Evolutionary conservation across 2,113 vertebrate genomes (phyloP), one percentile per base, ranked within the genome.

Genomic region (Uria lomvia): DNA sequence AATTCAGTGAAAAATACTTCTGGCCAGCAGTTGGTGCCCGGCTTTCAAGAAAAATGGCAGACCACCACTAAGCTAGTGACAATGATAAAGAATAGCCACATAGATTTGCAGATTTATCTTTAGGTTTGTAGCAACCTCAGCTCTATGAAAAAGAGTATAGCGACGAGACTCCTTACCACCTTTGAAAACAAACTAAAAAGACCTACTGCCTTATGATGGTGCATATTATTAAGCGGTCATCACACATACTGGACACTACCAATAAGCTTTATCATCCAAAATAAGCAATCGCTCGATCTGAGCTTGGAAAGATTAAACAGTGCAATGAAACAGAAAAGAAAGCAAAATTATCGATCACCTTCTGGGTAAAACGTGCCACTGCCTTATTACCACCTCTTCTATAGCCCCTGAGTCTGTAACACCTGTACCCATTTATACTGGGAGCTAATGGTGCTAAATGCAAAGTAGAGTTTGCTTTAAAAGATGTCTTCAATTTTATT

Each of bases 1-100:
- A 98, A 98, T 98, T 98, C 98, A 97, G 97, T 98, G 98, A 98
- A 98, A 98, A 98, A 98, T 98, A 98, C 98, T 98, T 98, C 98
- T 98, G 98, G 98, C 97, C 98, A 98, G 98, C 98, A 98, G 98
- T 98, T 98, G 98, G 98, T 98, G 98, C 97, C 98, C 97, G 96
- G 98, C 97, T 98, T 98, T 98, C 95, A 98, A 97, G 98, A 98
- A 98, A 98, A 98, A 98, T 98, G 98, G 98, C 98, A 98, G 98
- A 98, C 98, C 97, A 98, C 98, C 97, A 97, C 98, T 98, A 98
- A 98, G 97, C 97, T 97, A 92, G 94, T 98, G 98, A 99, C 98
- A 98, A 95, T 98, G 98, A 98, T 98, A 98, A 98, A 98, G 98
- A 98, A 97, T 95, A 96, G 96, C 92, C 97, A 97, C 94, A 97